Evolutionary conservation across 30 jellyfish, hydroid and myxozoan species (phyloP).

Genomic region (Clytia hemisphaerica): DNA sequence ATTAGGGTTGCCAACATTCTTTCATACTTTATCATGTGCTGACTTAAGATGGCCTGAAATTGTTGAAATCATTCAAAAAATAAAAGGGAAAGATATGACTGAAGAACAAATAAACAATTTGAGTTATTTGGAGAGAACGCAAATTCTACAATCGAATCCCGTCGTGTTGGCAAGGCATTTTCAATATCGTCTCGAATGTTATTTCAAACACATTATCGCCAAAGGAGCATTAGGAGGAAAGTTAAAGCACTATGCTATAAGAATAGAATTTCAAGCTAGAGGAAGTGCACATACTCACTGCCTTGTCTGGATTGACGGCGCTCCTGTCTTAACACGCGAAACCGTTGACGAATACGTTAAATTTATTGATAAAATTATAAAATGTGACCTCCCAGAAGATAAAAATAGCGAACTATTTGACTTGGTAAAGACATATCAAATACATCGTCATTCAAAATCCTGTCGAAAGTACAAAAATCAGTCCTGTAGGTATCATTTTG

Average conservation of each 20-base stretch:
- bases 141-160: too few relatives aligned
- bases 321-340: constrained; percentile 7
- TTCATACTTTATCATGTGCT: constrained; percentile 38
- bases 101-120: too few relatives aligned
- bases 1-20: constrained; percentile 35
- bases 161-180: too few relatives aligned
- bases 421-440: constrained; percentile 15
- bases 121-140: too few relatives aligned
- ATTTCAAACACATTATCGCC: too few relatives aligned
- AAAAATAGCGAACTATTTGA: background rate
- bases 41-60: constrained; percentile 33
- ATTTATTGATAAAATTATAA: background rate
- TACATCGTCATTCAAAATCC: constrained; percentile 9
- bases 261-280: constrained; percentile 25
- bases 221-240: too few relatives aligned
- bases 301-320: constrained; percentile 20
- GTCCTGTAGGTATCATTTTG: too few relatives aligned
- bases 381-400: background rate
- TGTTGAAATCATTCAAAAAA: too few relatives aligned
- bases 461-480: constrained; percentile 12
- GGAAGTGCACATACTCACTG: constrained; percentile 33
- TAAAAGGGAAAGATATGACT: too few relatives aligned
- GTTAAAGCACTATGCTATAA: constrained; percentile 30
- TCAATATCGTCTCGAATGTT: too few relatives aligned
- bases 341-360: constrained; percentile 1